Percentiles rank a stretch among this genome's conserved stretches.
Evolutionary conservation across 2,113 vertebrate species (phyloP).

Genomic region (Dendropsophus ebraccatus): DNA sequence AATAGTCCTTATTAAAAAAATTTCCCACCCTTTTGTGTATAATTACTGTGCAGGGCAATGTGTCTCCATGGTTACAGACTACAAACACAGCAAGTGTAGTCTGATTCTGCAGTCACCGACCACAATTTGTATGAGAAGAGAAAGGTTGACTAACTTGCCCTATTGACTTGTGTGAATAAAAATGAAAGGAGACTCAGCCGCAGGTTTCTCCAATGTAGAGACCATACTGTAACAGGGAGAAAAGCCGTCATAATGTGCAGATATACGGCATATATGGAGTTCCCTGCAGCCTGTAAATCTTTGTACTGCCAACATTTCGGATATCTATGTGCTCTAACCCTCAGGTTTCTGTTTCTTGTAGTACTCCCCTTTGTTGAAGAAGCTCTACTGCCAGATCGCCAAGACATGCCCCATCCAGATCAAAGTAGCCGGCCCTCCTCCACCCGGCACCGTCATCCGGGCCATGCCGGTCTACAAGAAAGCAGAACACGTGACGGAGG

Average conservation of each 20-base stretch:
- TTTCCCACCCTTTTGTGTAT: not conserved
- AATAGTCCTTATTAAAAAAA: not conserved
- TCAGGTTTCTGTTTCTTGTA: constrained; percentile 63
- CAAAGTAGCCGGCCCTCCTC: constrained; percentile 85
- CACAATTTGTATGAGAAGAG: no score
- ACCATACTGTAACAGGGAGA: no score
- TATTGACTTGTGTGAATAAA: no score
- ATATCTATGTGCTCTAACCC: not conserved
- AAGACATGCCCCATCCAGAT: constrained; percentile 98
- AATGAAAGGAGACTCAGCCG: no score
- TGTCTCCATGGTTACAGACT: not conserved
- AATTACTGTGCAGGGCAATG: not conserved
- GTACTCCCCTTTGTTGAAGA: constrained; percentile 97
- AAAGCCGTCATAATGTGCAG: not conserved
- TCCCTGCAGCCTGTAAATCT: not conserved
- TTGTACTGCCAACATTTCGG: not conserved
- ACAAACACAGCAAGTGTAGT: no score
- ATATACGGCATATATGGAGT: not conserved
- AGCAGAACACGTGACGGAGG: constrained; percentile 95
- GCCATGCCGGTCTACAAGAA: constrained; percentile 99
- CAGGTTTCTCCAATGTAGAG: no score
- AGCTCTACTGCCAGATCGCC: constrained; percentile 98
- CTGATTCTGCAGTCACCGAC: no score
- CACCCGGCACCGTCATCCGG: constrained; percentile 87
- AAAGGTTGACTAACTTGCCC: no score